Evolutionary conservation across 2,888 invertebrate species (phyloP), one percentile per base, ranked within the genome.

Genomic region (Cybosia mesomella): DNA sequence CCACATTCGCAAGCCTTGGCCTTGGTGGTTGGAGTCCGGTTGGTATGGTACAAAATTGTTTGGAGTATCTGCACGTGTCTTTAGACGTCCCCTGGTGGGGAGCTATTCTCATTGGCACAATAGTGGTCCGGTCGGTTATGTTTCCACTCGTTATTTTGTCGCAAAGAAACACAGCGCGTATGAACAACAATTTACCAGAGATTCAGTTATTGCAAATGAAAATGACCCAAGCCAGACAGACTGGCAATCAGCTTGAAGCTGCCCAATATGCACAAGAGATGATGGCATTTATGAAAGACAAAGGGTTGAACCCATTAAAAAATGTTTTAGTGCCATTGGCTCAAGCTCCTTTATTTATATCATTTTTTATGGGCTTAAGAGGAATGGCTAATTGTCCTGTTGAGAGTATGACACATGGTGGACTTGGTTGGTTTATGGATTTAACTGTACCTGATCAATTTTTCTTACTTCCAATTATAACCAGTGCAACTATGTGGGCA

Each of bases 31-130:
- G 97, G 96, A 94, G 96, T 21, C 99, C 99, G 0, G 95, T 97
- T 0, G 99, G 99, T 0, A 87, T 98, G 8, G 95, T 98, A 18
- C 98, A 99, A 89, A 95, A 96, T 59, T 96, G 96, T 73, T 93
- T 99, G 81, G 99, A 99, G 90, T 97, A 95, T 83, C 80, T 99
- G 54, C 99, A 99, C 87, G 96, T 98, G n/a, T 91, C 95, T 0
- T 90, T 96, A 15, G 98, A 97, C 79, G 76, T 99, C 15, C 99
- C 99, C 0, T 99, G 99, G 99, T 99, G 99, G 98, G 96, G 96
- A 53, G 95, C 98, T 15, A 98, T 99, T 80, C 95, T 97, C 3
- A 91, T 97, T 66, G 97, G 97, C n/a, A 99, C 99, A 0, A 70
- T 98, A 1, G 89, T 96, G 39, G 96, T 99, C 0, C 96, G 99